Percentiles rank a stretch among this genome's conserved stretches.
Conservation (phyloP, 2,113 vertebrate species). For the Smithornis capensis region DNA sequence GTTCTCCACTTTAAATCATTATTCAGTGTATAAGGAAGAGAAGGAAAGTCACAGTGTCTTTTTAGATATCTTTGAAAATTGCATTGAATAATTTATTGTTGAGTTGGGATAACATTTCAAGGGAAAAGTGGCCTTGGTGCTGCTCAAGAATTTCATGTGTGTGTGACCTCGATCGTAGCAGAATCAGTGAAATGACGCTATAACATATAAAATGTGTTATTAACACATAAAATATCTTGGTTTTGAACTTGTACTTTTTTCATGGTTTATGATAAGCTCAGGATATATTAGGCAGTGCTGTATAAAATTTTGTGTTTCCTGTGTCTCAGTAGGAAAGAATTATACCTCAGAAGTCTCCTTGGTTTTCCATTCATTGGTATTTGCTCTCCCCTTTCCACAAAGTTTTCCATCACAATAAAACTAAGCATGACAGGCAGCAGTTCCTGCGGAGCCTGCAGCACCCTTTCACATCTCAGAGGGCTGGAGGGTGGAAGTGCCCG, state of each 20-base stretch:
- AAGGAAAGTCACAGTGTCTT: neutral
- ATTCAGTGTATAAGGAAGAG: neutral
- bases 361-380: neutral
- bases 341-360: neutral
- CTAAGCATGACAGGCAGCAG: fast-evolving
- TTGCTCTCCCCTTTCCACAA: neutral
- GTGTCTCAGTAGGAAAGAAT: neutral
- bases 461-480: neutral
- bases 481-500: neutral
- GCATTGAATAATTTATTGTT: neutral
- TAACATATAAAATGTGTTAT: neutral
- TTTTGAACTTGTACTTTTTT: neutral
- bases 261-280: neutral
- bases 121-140: neutral
- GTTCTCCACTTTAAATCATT: neutral
- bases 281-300: neutral
- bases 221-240: neutral
- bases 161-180: neutral
- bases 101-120: neutral
- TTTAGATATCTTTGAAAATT: neutral
- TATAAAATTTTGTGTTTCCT: neutral
- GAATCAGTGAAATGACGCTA: neutral
- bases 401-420: neutral
- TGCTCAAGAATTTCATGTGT: neutral
- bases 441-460: neutral